A percentile compares a stretch with the other conserved stretches of the same genome.
Evolutionary conservation across 2,797 vertebrate species (phyloP).

Genomic region (Eupleurogrammus muticus): DNA sequence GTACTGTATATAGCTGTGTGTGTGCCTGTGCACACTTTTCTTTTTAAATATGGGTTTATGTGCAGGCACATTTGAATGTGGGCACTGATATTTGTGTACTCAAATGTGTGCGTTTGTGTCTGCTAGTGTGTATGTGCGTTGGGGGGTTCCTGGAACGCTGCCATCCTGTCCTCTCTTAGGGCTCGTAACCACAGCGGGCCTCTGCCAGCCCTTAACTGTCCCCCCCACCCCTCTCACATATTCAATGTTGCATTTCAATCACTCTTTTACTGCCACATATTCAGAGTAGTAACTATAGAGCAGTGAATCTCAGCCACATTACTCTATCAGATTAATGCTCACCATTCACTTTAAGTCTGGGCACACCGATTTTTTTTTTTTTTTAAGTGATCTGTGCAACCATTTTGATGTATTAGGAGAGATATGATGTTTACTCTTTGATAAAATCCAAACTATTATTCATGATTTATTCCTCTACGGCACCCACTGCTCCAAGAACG

Average conservation of each 20-base stretch:
- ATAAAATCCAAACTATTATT: slow-evolving; percentile 56
- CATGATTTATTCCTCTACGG: slow-evolving; percentile 39
- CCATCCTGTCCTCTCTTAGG: slow-evolving; percentile 82
- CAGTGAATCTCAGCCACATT: slow-evolving; percentile 55
- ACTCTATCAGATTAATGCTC: slow-evolving; percentile 67
- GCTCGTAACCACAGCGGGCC: slow-evolving; percentile 82
- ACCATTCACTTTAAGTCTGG: slow-evolving; percentile 41
- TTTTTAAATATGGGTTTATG: slow-evolving; percentile 52
- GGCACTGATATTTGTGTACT: slow-evolving; percentile 14
- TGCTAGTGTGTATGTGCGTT: slow-evolving; percentile 32
- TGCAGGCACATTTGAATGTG: slow-evolving; percentile 45
- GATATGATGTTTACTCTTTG: slow-evolving; percentile 46
- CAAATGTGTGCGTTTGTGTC: slow-evolving; percentile 33
- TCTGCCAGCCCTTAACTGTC: slow-evolving; percentile 50
- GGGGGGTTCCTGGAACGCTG: slow-evolving; percentile 76
- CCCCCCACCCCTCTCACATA: slow-evolving; percentile 47
- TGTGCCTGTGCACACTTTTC: slow-evolving; percentile 11
- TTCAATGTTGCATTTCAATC: slow-evolving; percentile 81
- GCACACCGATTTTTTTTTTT: slow-evolving; percentile 22
- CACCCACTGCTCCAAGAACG: slow-evolving; percentile 43
- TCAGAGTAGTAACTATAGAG: slow-evolving; percentile 64
- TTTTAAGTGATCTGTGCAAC: slow-evolving; percentile 27
- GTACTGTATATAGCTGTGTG: slow-evolving; percentile 19
- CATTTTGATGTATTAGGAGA: slow-evolving; percentile 44
- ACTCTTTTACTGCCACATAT: slow-evolving; percentile 75